Percentiles rank a stretch among this genome's conserved stretches.
Evolutionary conservation across 2,113 vertebrate genomes (phyloP).

Genomic region (Trematocara marginatum): DNA sequence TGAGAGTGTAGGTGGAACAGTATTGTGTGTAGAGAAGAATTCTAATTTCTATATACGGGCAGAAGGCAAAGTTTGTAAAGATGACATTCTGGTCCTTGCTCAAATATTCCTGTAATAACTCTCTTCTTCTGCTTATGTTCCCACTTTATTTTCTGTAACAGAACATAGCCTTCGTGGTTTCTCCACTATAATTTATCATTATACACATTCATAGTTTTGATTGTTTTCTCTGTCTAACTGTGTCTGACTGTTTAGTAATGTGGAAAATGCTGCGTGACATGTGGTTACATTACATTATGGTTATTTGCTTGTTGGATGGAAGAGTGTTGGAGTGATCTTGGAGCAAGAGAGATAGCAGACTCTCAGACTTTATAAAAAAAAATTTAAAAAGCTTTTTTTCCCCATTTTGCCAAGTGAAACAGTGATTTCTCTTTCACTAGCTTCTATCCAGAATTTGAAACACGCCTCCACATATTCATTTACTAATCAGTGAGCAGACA

Average conservation of each 20-base stretch:
- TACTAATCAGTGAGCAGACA: slow-evolving; percentile 35
- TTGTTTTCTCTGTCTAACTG: background rate
- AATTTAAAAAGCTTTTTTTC: background rate
- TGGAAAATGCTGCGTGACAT: background rate
- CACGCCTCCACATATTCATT: slow-evolving; percentile 17
- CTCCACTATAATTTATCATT: background rate
- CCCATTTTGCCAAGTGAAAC: background rate
- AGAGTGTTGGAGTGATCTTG: background rate
- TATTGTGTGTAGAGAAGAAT: background rate
- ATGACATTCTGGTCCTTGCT: background rate
- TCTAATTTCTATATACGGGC: background rate
- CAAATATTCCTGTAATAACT: background rate
- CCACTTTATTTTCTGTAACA: background rate
- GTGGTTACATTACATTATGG: background rate
- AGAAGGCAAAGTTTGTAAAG: background rate
- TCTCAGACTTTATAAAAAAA: background rate
- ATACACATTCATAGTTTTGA: background rate
- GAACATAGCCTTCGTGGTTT: background rate
- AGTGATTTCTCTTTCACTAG: background rate
- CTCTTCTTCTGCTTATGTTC: background rate
- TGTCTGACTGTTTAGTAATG: background rate
- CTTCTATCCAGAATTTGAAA: background rate
- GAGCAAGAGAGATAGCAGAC: slow-evolving; percentile 25
- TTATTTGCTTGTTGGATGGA: background rate
- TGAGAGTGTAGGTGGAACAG: background rate